phyloP scores from a whole-genome alignment of 2,797 vertebrate species.

The Kryptolebias ocellatus region DNA sequence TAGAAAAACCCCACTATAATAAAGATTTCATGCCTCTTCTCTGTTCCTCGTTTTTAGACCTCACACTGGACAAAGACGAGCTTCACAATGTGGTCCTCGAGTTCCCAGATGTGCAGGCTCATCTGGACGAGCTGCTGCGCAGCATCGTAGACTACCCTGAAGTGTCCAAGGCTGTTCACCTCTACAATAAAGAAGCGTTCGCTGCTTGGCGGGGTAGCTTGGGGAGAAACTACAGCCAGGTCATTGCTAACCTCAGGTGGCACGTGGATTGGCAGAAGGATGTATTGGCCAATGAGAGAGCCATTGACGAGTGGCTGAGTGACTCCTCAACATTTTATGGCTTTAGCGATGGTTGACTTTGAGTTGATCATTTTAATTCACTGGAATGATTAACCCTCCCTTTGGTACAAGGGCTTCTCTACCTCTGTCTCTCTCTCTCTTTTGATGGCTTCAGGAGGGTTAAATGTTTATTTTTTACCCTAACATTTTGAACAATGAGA shows the following conservation, averaged over 20 bases:
- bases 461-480: too few relatives aligned
- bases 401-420: too few relatives aligned
- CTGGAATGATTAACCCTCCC: too few relatives aligned
- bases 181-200: constrained; percentile 91
- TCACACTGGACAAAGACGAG: constrained; percentile 89
- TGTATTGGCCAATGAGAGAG: constrained; percentile 78
- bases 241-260: constrained; percentile 92
- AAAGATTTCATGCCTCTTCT: background rate
- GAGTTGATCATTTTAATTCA: too few relatives aligned
- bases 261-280: constrained; percentile 90
- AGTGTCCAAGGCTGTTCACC: constrained; percentile 86
- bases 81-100: constrained; percentile 84
- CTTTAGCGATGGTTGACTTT: background rate
- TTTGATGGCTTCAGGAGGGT: too few relatives aligned
- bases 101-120: constrained; percentile 77
- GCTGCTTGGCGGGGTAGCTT: constrained; percentile 84
- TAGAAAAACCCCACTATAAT: too few relatives aligned
- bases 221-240: constrained; percentile 87
- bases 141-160: constrained; percentile 87
- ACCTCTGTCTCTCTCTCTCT: too few relatives aligned
- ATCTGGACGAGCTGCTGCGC: constrained; percentile 86
- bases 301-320: constrained; percentile 87
- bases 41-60: constrained; percentile 79
- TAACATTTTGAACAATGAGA: too few relatives aligned
- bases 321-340: constrained; percentile 21